A percentile compares a stretch with the other conserved stretches of the same genome.
Conservation (phyloP, 2,797 vertebrate genomes). For the Oreochromis mossambicus region DNA sequence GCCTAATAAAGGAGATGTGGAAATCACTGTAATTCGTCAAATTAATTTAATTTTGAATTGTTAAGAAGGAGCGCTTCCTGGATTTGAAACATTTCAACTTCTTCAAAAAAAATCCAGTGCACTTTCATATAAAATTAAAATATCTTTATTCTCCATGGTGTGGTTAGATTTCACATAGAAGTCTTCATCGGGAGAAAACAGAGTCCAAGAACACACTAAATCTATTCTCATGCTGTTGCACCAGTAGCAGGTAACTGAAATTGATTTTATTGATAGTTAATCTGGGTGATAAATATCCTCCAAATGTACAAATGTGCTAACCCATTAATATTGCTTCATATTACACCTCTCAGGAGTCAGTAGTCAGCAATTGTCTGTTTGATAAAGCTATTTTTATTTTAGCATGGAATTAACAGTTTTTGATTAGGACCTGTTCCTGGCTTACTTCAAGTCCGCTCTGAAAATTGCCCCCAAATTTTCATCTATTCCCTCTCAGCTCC, state of each 20-base stretch:
- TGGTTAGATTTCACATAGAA: neutral
- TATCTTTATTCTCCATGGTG: neutral
- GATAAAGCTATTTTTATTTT: neutral
- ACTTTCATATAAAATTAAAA: neutral
- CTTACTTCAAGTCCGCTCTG: neutral
- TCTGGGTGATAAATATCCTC: neutral
- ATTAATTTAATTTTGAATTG: neutral
- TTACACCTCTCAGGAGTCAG: neutral
- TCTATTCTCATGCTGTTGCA: neutral
- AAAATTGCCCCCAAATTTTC: fast-evolving
- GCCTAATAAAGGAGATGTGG: neutral
- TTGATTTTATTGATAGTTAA: neutral
- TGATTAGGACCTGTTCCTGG: neutral
- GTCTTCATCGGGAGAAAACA: neutral
- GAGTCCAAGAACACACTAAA: neutral
- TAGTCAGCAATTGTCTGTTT: neutral
- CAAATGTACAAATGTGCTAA: neutral
- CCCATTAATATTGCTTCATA: neutral
- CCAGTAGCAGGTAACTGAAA: neutral
- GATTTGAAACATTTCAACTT: neutral
- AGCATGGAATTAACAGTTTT: neutral
- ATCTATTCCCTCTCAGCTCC: neutral
- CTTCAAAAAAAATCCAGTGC: neutral
- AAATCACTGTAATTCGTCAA: neutral
- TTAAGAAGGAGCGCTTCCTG: neutral